Evolutionary conservation across 2,888 invertebrate genomes (phyloP), one percentile per base, ranked within the genome.

Genomic region (Hesperia comma): DNA sequence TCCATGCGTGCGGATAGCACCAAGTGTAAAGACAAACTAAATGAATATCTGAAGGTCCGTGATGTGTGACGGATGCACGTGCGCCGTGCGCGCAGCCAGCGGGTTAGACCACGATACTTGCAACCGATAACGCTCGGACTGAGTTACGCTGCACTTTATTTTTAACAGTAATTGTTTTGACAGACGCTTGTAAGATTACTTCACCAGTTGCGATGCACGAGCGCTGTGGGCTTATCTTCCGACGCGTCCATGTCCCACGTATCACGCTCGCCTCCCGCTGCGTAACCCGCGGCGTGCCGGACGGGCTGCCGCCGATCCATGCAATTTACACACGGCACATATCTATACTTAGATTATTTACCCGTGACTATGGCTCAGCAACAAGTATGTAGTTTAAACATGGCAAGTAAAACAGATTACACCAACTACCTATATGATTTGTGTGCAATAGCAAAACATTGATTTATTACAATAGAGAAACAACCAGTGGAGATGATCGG

Each of bases 61-160:
- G 86, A 83, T 84, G 88, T 89, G 89, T 91, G 90, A 90, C 88
- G 86, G 74, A 80, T 86, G 86, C 91, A 90, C 90, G 90, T 90
- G 91, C 83, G 81, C 78, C 80, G 81, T 82, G 84, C 60, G 33
- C 55, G 66, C 66, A 84, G 81, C 83, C 75, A 74, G 83, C 84
- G 87, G 63, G 61, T 72, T 63, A 53, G 40, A 62, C 61, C 67
- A 46, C 37, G 63, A 64, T 60, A 55, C 63, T 43, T 54, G 63
- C 67, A 68, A 66, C 55, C 66, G 66, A 66, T 66, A 66, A 66
- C 66, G 58, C 58, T 57, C 43, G 17, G 40, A 8, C 53, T 33
- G 40, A 32, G 51, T 49, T 56, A 49, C 46, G 61, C 43, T 64
- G 58, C 58, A 64, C 57, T 64, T 64, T 58, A 64, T 32, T 53